Conservation (phyloP, 2,888 invertebrate genomes). For the Oegoconia quadripuncta region DNA sequence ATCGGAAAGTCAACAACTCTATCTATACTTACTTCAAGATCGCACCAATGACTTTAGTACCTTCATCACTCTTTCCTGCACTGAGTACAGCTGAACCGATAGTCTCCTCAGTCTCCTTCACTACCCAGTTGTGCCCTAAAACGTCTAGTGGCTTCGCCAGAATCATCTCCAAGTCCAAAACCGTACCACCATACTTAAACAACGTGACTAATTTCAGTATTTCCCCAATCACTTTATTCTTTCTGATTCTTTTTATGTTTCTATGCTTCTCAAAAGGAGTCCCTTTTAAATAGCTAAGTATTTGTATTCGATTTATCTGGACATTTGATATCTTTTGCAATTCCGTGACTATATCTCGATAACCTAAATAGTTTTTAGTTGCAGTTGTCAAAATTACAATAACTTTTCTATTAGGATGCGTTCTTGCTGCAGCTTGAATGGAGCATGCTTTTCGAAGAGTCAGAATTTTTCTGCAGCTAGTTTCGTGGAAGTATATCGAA, state of each 20-base stretch:
- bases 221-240: constrained; percentile 8
- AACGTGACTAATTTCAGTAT: constrained; percentile 17
- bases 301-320: too few species aligned
- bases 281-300: too few species aligned
- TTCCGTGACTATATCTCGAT: too few species aligned
- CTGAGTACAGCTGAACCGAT: constrained; percentile 14
- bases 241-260: too few species aligned
- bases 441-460: constrained; percentile 14
- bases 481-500: constrained; percentile 15
- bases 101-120: neutral
- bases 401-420: constrained; percentile 9
- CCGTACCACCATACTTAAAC: constrained; percentile 16
- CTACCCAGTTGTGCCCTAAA: constrained; percentile 14
- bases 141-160: constrained; percentile 7
- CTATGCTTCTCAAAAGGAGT: too few species aligned
- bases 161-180: constrained; percentile 17
- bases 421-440: constrained; percentile 15
- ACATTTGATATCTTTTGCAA: too few species aligned
- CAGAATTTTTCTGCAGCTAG: constrained; percentile 10
- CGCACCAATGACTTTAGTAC: constrained; percentile 4
- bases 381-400: constrained; percentile 5
- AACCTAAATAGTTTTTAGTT: neutral
- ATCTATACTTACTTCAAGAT: constrained; percentile 11
- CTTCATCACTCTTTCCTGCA: constrained; percentile 3
- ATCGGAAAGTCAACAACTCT: too few species aligned